These are phyloP conservation scores for Morus bassanus DNA, from an alignment of 2,797 vertebrate genomes.

Conservation along the genomic window DNA sequence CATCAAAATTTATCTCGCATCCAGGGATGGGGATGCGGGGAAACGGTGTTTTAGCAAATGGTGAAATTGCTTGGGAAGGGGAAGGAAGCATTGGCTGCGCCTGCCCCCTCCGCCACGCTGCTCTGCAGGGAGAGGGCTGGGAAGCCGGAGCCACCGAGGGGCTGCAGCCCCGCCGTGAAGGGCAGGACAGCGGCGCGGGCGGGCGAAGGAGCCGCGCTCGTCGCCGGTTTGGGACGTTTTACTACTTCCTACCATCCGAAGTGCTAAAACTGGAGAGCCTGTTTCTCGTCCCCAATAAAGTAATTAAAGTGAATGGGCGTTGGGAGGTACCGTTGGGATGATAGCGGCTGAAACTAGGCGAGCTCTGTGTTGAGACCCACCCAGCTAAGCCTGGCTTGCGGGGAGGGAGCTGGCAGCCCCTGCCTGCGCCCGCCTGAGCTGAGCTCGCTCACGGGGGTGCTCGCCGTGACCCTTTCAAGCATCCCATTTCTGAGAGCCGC, in stretches of 20 bases:
- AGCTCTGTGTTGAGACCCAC: conserved; percentile 20
- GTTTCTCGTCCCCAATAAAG: conserved; percentile 67
- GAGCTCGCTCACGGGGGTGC: neutral
- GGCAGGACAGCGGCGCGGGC: conserved; percentile 38
- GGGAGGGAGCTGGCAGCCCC: neutral
- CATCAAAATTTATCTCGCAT: neutral
- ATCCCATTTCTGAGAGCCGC: fast-evolving
- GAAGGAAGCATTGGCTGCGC: fast-evolving
- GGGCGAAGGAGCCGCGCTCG: neutral
- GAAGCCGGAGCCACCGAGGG: neutral
- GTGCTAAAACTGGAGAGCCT: conserved; percentile 37
- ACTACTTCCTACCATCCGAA: conserved; percentile 70
- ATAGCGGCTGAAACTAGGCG: conserved; percentile 10
- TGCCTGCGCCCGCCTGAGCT: fast-evolving
- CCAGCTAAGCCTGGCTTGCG: neutral
- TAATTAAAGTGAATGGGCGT: conserved; percentile 58
- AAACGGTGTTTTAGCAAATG: neutral
- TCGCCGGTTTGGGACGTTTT: conserved; percentile 53
- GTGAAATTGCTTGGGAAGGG: neutral
- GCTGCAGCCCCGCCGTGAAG: conserved; percentile 3
- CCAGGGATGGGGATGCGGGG: neutral
- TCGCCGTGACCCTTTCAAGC: fast-evolving
- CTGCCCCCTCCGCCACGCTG: neutral
- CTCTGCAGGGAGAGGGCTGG: neutral
- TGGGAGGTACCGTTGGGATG: conserved; percentile 38